These are phyloP conservation scores for Agrochola lychnidis DNA, from an alignment of 2,888 invertebrate species.

Conservation along the genomic window DNA sequence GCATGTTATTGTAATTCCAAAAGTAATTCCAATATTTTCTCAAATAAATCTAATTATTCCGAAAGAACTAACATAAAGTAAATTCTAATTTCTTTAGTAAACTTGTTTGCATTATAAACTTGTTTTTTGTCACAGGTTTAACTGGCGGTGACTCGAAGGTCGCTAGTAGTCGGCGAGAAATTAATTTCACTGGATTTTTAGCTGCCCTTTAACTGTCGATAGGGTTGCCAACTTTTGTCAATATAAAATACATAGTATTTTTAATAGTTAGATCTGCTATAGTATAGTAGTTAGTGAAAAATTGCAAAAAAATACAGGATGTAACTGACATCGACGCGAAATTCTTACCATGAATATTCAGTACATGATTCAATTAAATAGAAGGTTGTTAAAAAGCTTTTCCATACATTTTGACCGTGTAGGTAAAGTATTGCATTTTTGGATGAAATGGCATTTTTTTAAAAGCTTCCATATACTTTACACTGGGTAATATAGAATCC, in stretches of 20 bases:
- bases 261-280: too few species aligned
- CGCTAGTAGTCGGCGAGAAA: constrained; percentile 38
- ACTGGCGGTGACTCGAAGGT: constrained; percentile 43
- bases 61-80: constrained; percentile 42
- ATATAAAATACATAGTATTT: too few species aligned
- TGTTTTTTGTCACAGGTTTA: constrained; percentile 55
- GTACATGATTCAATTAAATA: not conserved
- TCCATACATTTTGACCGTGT: too few species aligned
- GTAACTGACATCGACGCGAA: not conserved
- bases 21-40: constrained; percentile 38
- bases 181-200: constrained; percentile 49
- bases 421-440: too few species aligned
- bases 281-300: not conserved
- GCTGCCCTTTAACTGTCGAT: constrained; percentile 4
- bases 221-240: constrained; percentile 17
- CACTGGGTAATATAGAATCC: too few species aligned
- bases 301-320: not conserved
- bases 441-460: too few species aligned
- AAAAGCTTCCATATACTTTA: too few species aligned
- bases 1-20: constrained; percentile 18
- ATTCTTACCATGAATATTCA: not conserved
- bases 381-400: not conserved
- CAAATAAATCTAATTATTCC: constrained; percentile 46
- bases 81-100: constrained; percentile 58
- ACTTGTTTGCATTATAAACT: constrained; percentile 52